Conservation (phyloP, 2,888 invertebrate species). For the Mycalesis mineus region DNA sequence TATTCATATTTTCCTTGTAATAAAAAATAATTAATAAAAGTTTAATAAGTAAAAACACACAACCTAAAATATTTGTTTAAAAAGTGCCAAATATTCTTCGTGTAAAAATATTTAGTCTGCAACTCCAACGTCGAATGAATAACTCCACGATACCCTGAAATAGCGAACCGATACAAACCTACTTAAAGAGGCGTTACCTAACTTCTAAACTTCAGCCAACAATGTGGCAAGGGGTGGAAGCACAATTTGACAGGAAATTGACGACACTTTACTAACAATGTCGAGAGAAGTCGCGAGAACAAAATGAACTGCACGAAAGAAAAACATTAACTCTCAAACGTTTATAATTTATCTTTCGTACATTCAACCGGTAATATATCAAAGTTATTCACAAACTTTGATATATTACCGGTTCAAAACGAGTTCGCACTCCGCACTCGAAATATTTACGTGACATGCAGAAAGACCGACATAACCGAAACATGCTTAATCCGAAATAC, state of each 20-base stretch:
- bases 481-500: neutral
- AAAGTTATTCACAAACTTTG: neutral
- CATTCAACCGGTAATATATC: neutral
- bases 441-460: neutral
- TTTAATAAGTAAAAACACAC: no score
- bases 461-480: neutral
- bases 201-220: slow-evolving; percentile 1
- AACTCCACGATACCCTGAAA: neutral
- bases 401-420: neutral
- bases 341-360: neutral
- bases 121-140: neutral
- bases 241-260: slow-evolving; percentile 3
- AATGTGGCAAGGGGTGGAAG: neutral
- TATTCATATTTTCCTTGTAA: no score
- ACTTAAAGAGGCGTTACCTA: neutral
- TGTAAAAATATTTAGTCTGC: neutral
- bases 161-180: neutral
- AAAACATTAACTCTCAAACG: neutral
- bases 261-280: slow-evolving; percentile 1
- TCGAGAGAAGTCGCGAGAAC: neutral
- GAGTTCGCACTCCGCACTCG: neutral
- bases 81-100: no score
- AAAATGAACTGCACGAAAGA: neutral
- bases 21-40: no score
- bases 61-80: no score